Evolutionary conservation across 1,140 invertebrate genomes (phyloP).

Genomic region (Mizuhopecten yessoensis): DNA sequence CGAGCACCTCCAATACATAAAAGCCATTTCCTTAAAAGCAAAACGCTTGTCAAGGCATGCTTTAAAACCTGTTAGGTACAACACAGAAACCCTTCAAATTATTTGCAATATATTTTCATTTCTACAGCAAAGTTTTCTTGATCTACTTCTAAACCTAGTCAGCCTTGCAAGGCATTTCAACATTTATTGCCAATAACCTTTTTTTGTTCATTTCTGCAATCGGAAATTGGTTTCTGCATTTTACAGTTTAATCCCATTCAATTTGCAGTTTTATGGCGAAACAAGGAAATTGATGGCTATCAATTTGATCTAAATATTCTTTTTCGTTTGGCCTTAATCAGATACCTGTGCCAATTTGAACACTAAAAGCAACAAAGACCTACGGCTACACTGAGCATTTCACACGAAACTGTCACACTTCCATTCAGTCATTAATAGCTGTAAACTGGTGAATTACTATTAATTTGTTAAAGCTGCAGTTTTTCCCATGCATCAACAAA

Average conservation of each 20-base stretch:
- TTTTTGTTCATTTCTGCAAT: neutral
- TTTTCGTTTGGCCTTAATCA: neutral
- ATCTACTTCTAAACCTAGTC: neutral
- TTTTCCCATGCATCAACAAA: neutral
- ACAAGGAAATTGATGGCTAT: slow-evolving; percentile 9
- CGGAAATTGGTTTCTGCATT: slow-evolving; percentile 28
- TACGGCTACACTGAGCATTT: neutral
- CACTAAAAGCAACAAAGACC: neutral
- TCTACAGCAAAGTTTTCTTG: too few relatives aligned
- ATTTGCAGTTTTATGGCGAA: slow-evolving; percentile 25
- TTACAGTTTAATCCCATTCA: slow-evolving; percentile 19
- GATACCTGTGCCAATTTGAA: neutral
- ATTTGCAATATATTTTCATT: neutral
- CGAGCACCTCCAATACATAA: neutral
- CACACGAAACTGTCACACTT: neutral
- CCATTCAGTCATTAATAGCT: neutral
- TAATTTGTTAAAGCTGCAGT: neutral
- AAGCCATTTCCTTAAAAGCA: slow-evolving; percentile 34
- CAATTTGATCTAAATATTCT: slow-evolving; percentile 18
- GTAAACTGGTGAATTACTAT: neutral
- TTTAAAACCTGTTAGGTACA: neutral
- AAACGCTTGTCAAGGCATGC: neutral
- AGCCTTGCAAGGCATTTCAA: neutral
- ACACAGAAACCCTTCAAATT: neutral
- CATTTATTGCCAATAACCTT: neutral